Evolutionary conservation across 2,888 invertebrate genomes (phyloP).

Genomic region (Alsophila aescularia): DNA sequence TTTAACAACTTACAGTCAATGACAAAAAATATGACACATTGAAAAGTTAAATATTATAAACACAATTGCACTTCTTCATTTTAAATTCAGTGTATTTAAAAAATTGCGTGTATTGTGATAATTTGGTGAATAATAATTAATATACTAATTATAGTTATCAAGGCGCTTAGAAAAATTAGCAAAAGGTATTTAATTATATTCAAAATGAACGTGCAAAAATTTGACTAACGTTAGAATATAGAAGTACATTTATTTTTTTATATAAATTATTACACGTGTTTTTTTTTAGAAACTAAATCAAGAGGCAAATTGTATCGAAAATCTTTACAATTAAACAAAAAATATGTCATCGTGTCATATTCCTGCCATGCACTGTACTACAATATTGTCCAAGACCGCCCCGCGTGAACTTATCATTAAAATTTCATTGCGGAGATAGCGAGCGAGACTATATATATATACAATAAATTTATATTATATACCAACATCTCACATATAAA

Average conservation of each 20-base stretch:
- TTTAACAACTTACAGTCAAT: constrained; percentile 20
- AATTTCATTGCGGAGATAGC: background rate
- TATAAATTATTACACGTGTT: no score
- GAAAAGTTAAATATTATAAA: background rate
- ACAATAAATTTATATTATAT: constrained; percentile 4
- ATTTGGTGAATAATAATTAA: no score
- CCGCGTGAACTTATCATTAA: background rate
- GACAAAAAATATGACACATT: constrained; percentile 6
- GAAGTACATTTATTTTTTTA: no score
- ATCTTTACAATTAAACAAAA: background rate
- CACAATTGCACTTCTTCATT: no score
- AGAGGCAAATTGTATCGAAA: background rate
- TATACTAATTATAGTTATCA: no score
- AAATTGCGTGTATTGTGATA: no score
- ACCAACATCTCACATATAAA: background rate
- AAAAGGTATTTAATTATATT: no score
- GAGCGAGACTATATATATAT: constrained; percentile 3
- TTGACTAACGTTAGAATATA: no score
- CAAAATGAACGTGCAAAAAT: no score
- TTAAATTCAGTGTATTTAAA: no score
- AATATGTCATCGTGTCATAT: constrained; percentile 10
- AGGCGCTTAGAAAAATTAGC: no score
- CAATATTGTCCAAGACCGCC: constrained; percentile 17
- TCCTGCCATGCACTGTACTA: constrained; percentile 7
- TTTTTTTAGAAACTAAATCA: no score